Conservation (phyloP, 2,113 vertebrate genomes). For the Seriola dumerili region DNA sequence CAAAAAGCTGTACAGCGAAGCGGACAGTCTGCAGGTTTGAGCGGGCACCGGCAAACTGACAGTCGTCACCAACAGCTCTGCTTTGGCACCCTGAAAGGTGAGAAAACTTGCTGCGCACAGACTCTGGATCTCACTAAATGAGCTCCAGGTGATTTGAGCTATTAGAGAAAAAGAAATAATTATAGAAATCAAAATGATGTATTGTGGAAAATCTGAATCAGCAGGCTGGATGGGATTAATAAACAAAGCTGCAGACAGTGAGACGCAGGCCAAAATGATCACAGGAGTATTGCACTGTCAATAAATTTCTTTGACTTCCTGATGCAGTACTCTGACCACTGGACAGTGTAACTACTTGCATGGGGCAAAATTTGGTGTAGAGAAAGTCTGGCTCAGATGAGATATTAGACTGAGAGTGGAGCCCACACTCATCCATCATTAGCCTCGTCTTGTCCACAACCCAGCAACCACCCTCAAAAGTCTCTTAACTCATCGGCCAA, state of each 20-base stretch:
- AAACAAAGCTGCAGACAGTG: slow-evolving; percentile 64
- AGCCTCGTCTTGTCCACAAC: slow-evolving; percentile 64
- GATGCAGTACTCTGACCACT: slow-evolving; percentile 38
- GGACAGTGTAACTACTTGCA: slow-evolving; percentile 63
- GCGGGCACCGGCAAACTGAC: slow-evolving; percentile 51
- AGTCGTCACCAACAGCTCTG: slow-evolving; percentile 30
- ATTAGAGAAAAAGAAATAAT: slow-evolving; percentile 27
- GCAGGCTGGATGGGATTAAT: slow-evolving; percentile 61
- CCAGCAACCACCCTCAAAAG: slow-evolving; percentile 63
- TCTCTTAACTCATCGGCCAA: slow-evolving; percentile 68
- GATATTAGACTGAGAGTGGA: slow-evolving; percentile 62
- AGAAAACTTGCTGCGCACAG: slow-evolving; percentile 32
- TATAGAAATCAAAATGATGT: slow-evolving; percentile 60
- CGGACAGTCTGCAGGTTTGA: slow-evolving; percentile 25
- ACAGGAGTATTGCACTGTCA: slow-evolving; percentile 47
- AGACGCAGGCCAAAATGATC: slow-evolving; percentile 53
- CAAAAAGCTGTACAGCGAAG: slow-evolving; percentile 27
- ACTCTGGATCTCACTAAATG: slow-evolving; percentile 39
- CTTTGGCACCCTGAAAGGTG: slow-evolving; percentile 31
- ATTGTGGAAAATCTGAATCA: slow-evolving; percentile 72
- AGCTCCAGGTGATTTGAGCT: slow-evolving; percentile 44
- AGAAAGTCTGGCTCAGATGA: slow-evolving; percentile 66
- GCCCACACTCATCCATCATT: slow-evolving; percentile 78
- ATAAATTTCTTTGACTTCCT: slow-evolving; percentile 64
- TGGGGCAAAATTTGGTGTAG: slow-evolving; percentile 51